Evolutionary conservation across 2,113 vertebrate genomes (phyloP).

Genomic region (Cinclus cinclus): DNA sequence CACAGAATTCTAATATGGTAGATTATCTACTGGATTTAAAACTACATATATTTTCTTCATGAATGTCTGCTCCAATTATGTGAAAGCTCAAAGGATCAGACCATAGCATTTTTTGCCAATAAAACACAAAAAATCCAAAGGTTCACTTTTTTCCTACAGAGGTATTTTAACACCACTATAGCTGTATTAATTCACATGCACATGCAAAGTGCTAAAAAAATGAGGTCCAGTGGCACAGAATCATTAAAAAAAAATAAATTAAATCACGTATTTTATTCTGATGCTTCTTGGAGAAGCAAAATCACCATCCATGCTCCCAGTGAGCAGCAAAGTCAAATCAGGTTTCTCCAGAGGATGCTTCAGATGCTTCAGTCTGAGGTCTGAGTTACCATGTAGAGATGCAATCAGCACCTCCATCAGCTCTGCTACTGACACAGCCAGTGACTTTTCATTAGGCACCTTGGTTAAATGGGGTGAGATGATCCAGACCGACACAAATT

Average conservation of each 20-base stretch:
- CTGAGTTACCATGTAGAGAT: neutral
- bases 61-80: neutral
- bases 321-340: neutral
- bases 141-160: neutral
- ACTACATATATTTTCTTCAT: neutral
- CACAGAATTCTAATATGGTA: neutral
- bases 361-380: neutral
- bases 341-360: neutral
- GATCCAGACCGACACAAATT: neutral
- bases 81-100: neutral
- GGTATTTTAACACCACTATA: neutral
- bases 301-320: neutral
- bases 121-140: neutral
- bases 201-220: neutral
- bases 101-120: neutral
- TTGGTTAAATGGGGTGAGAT: neutral
- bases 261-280: neutral
- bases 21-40: neutral
- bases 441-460: neutral
- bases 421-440: neutral
- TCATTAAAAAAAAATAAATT: rapidly evolving
- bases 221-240: neutral
- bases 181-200: neutral
- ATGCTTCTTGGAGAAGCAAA: neutral
- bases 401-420: neutral